Percentiles rank a stretch among this genome's conserved stretches.
phyloP scores from a whole-genome alignment of 1,140 invertebrate species.

The Drosophila littoralis region DNA sequence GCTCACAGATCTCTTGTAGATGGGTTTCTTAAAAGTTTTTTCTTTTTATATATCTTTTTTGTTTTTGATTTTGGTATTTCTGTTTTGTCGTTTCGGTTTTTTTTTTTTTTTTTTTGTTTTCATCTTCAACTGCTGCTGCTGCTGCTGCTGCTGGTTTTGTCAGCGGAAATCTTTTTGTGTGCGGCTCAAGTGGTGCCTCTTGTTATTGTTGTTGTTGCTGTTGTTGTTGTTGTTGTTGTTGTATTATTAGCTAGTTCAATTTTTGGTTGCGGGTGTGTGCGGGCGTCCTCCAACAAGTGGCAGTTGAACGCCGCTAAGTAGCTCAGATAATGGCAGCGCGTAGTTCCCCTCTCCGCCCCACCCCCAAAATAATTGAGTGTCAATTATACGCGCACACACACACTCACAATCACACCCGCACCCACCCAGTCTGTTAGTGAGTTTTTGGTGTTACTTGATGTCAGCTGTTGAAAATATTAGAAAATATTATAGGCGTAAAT shows the following conservation, averaged over 20 bases:
- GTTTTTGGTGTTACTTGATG: slow-evolving; percentile 65
- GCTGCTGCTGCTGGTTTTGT: slow-evolving; percentile 47
- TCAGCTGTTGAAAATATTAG: slow-evolving; percentile 82
- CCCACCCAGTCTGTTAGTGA: slow-evolving; percentile 15
- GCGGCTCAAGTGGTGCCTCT: slow-evolving; percentile 60
- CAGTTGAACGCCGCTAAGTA: slow-evolving; percentile 79
- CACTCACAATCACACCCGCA: slow-evolving; percentile 8
- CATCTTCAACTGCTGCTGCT: slow-evolving; percentile 9
- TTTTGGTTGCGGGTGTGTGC: slow-evolving; percentile 57
- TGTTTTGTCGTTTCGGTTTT: slow-evolving; percentile 42
- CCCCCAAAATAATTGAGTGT: slow-evolving; percentile 71
- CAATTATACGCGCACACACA: slow-evolving; percentile 65
- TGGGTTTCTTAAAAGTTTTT: slow-evolving; percentile 29
- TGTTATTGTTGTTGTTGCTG: slow-evolving; percentile 23
- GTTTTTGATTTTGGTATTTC: slow-evolving; percentile 28
- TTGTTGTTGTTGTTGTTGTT: slow-evolving; percentile 46
- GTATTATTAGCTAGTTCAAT: slow-evolving; percentile 79
- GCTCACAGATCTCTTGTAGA: slow-evolving; percentile 44
- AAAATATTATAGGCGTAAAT: slow-evolving; percentile 80
- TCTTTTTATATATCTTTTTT: slow-evolving; percentile 25
- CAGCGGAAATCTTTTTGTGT: slow-evolving; percentile 77
- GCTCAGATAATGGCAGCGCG: slow-evolving; percentile 73
- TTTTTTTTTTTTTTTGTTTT: slow-evolving; percentile 16
- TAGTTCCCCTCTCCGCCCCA: slow-evolving; percentile 50
- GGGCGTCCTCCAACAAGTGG: slow-evolving; percentile 72